A percentile compares a stretch with the other conserved stretches of the same genome.
These are phyloP conservation scores for Pyrrhia umbra DNA, from an alignment of 2,888 invertebrate genomes.

Conservation along the genomic window DNA sequence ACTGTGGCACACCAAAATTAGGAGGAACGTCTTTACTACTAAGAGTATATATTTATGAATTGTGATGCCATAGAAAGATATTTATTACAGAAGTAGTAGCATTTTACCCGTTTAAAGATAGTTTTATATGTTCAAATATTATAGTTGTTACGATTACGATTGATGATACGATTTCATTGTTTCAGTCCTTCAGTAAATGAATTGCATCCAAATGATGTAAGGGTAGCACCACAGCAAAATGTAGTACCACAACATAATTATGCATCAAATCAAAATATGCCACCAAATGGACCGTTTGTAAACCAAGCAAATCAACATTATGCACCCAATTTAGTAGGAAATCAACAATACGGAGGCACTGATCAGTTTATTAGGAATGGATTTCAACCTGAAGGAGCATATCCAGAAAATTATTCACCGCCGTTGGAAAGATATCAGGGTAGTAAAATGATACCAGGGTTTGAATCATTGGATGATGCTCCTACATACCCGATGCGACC, in stretches of 20 bases:
- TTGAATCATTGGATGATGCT: not conserved
- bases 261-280: not conserved
- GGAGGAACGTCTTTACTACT: too few relatives aligned
- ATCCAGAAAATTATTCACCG: not conserved
- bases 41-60: too few relatives aligned
- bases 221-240: not conserved
- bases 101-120: too few relatives aligned
- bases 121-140: too few relatives aligned
- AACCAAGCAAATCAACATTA: not conserved
- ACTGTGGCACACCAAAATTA: too few relatives aligned
- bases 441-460: not conserved
- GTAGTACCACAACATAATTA: not conserved
- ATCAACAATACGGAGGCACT: not conserved
- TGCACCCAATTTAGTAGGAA: not conserved
- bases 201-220: not conserved
- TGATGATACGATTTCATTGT: not conserved
- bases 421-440: slow-evolving; percentile 2
- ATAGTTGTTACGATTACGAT: too few relatives aligned
- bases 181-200: slow-evolving; percentile 45
- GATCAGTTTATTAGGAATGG: not conserved
- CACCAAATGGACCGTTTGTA: not conserved
- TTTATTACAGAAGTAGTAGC: too few relatives aligned
- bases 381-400: not conserved
- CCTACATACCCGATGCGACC: not conserved
- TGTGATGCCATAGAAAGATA: too few relatives aligned